Conservation (phyloP, 2,888 invertebrate species). For the Drosophila quinaria region DNA sequence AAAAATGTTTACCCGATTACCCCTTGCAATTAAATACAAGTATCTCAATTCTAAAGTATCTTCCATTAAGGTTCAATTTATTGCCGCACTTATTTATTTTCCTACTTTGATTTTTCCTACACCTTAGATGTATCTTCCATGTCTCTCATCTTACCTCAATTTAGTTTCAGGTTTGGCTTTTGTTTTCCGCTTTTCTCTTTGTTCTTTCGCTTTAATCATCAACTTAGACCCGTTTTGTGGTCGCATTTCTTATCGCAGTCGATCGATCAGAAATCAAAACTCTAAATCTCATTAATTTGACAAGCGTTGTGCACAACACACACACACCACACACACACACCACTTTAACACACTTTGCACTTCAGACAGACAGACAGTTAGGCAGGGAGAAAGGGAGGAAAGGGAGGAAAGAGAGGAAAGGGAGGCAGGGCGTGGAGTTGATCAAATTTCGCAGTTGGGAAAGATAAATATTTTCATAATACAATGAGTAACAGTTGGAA, state of each 20-base stretch:
- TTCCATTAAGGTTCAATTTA: not conserved
- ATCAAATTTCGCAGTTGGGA: slow-evolving; percentile 67
- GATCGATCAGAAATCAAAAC: slow-evolving; percentile 80
- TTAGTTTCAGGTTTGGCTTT: slow-evolving; percentile 3
- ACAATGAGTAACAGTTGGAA: slow-evolving; percentile 33
- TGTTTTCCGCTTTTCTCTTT: slow-evolving; percentile 2
- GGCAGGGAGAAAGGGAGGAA: not conserved
- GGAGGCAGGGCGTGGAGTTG: not conserved
- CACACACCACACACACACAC: slow-evolving; percentile 28
- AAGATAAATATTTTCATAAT: slow-evolving; percentile 72
- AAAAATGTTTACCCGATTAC: too few relatives aligned
- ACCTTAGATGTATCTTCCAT: too few relatives aligned
- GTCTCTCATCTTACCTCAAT: not conserved
- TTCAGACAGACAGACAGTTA: slow-evolving; percentile 7
- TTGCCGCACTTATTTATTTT: not conserved
- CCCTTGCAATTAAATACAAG: too few relatives aligned
- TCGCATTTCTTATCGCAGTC: slow-evolving; percentile 44
- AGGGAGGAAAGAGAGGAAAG: not conserved
- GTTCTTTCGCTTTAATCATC: slow-evolving; percentile 34
- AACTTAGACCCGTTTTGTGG: slow-evolving; percentile 11
- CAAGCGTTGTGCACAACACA: slow-evolving; percentile 59
- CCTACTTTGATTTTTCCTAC: not conserved
- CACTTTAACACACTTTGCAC: slow-evolving; percentile 31
- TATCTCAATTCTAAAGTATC: not conserved
- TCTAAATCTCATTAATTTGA: slow-evolving; percentile 79